phyloP scores from a whole-genome alignment of 23 tunicate genomes.

The Clavelina lepadiformis region DNA sequence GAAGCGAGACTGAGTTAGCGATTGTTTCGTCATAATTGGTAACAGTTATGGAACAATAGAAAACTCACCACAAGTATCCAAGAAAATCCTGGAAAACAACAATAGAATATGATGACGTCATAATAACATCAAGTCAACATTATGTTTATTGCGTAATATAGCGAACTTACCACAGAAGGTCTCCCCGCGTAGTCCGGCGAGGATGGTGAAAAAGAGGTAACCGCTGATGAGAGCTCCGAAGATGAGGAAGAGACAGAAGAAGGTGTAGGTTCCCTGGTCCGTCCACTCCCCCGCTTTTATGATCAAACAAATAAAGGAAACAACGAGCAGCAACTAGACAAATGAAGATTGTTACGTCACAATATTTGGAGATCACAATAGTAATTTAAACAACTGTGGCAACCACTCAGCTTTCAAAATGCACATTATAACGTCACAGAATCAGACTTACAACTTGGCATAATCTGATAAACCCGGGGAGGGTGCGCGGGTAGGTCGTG shows the following conservation, averaged over 20 bases:
- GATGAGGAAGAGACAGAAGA: slow-evolving; percentile 75
- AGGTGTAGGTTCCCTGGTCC: slow-evolving; percentile 69
- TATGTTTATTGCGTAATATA: background rate
- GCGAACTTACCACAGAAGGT: slow-evolving; percentile 50
- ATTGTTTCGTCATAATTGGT: no score
- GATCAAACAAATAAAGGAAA: slow-evolving; percentile 58
- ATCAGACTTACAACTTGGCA: slow-evolving; percentile 66
- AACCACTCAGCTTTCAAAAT: background rate
- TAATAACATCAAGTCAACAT: background rate
- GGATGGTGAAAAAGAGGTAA: slow-evolving; percentile 50
- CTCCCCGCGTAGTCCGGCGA: slow-evolving; percentile 48
- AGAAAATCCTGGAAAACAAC: slow-evolving; percentile 64
- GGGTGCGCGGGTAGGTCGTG: slow-evolving; percentile 66
- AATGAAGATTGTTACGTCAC: background rate
- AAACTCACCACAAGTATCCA: slow-evolving; percentile 83
- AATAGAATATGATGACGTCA: background rate
- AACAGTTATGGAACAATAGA: no score
- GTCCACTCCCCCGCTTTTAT: slow-evolving; percentile 38
- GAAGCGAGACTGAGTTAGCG: no score
- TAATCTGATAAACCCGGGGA: slow-evolving; percentile 63
- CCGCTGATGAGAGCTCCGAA: slow-evolving; percentile 64
- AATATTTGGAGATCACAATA: background rate
- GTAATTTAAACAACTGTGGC: background rate
- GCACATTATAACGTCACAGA: background rate
- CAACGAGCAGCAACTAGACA: slow-evolving; percentile 52